These are phyloP conservation scores for Amphiura filiformis DNA, from an alignment of 35 echinoderm and acorn worm genomes.

Conservation along the genomic window DNA sequence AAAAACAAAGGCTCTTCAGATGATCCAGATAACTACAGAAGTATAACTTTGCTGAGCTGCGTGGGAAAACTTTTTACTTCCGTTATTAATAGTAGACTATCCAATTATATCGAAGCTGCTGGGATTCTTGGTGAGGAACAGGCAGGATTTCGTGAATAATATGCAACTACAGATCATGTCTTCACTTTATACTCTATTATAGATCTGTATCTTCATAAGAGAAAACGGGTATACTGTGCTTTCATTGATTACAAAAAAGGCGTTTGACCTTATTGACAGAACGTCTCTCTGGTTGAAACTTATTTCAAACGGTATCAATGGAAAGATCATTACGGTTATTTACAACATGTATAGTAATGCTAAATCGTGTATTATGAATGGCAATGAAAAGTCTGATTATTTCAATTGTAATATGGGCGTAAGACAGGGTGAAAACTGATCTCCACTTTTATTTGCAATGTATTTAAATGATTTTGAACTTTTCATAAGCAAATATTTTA, in stretches of 20 bases:
- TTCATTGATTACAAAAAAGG: constrained; percentile 67
- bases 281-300: constrained; percentile 54
- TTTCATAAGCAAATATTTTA: constrained; percentile 44
- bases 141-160: constrained; percentile 43
- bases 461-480: constrained; percentile 61
- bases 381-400: constrained; percentile 25
- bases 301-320: constrained; percentile 44
- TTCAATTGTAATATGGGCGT: constrained; percentile 65
- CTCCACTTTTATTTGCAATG: constrained; percentile 53
- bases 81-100: constrained; percentile 32
- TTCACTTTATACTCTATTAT: constrained; percentile 29
- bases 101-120: constrained; percentile 10
- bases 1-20: constrained; percentile 14
- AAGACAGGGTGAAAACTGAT: constrained; percentile 55
- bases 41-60: constrained; percentile 20
- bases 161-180: constrained; percentile 47
- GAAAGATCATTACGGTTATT: constrained; percentile 68
- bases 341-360: constrained; percentile 43
- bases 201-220: constrained; percentile 35
- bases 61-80: constrained; percentile 36
- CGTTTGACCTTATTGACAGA: constrained; percentile 59
- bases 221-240: constrained; percentile 50
- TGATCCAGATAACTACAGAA: constrained; percentile 26
- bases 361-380: constrained; percentile 57
- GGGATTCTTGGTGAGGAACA: constrained; percentile 33